Evolutionary conservation across 1,140 invertebrate genomes (phyloP).

Genomic region (Drosophila ananassae): DNA sequence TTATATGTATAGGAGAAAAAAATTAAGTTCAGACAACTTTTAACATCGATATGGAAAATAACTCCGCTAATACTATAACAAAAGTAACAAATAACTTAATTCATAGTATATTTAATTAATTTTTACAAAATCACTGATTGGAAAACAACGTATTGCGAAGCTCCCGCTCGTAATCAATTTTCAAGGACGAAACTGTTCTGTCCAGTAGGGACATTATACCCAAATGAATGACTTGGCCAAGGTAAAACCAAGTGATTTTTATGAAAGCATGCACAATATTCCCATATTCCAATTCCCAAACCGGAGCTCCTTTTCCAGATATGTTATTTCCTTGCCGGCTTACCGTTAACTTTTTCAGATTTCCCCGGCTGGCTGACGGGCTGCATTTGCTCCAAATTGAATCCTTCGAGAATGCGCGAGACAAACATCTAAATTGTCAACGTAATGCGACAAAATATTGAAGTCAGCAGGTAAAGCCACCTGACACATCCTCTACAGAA

Average conservation of each 20-base stretch:
- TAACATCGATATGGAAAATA: no score
- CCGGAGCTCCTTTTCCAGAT: constrained; percentile 9
- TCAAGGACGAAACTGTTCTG: constrained; percentile 13
- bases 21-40: no score
- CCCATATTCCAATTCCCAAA: neutral
- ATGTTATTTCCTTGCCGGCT: constrained; percentile 29
- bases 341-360: constrained; percentile 60
- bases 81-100: no score
- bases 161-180: neutral
- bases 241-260: constrained; percentile 49
- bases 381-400: constrained; percentile 71
- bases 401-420: constrained; percentile 75
- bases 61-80: no score
- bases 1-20: no score
- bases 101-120: neutral
- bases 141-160: neutral
- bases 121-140: neutral
- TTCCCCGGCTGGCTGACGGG: constrained; percentile 49
- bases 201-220: constrained; percentile 48
- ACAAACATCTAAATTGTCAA: constrained; percentile 83
- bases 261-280: constrained; percentile 22
- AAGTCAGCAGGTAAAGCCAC: constrained; percentile 71
- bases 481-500: constrained; percentile 22
- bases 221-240: constrained; percentile 61
- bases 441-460: constrained; percentile 82